Base-by-base conservation (phyloP, 2,113 vertebrate genomes). In the Herpailurus yagouaroundi region DNA sequence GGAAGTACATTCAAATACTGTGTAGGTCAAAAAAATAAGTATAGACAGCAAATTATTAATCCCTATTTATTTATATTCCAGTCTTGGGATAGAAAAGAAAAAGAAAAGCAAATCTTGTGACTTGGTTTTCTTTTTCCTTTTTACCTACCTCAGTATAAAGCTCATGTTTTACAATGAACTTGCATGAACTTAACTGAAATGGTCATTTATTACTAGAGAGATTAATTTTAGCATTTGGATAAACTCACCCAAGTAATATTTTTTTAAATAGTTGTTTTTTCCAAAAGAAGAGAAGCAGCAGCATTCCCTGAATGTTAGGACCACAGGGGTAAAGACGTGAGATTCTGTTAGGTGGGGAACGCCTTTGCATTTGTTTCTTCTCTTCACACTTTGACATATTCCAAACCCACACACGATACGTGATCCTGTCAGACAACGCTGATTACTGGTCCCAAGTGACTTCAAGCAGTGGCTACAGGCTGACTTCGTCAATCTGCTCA, bases 401-500 rank as follows among this genome's bases (percentile, higher is more conserved):
- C 91, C 81, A 93, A 92, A 97, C 45, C 57, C 74, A 89, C 79
- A 96, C 89, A 90, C 29, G 60, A 31, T 96, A 55, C 81, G 92
- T 95, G 55, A 79, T 98, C 25, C 82, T 98, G 95, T 71, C 86
- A 96, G 90, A 88, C 87, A 95, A 92, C 0, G 1, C 82, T 94
- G 96, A 97, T 97, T 97, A 82, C 48, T 93, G 95, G 91, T 95
- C 86, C 96, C 95, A 95, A 97, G 94, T 97, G 41, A 98, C 94
- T 98, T 97, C 96, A 97, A 97, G 76, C 69, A 85, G 68, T 92
- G 52, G 36, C 82, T 96, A 71, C 77, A 91, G 96, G 23, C 33
- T 93, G 95, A 98, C 96, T 97, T 96, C 96, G 82, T 94, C 97
- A 98, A 94, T 87, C 27, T 81, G 74, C 73, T 97, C 84, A 96